Evolutionary conservation across 2,888 invertebrate species (phyloP).

Genomic region (Drosophila setosimentum): DNA sequence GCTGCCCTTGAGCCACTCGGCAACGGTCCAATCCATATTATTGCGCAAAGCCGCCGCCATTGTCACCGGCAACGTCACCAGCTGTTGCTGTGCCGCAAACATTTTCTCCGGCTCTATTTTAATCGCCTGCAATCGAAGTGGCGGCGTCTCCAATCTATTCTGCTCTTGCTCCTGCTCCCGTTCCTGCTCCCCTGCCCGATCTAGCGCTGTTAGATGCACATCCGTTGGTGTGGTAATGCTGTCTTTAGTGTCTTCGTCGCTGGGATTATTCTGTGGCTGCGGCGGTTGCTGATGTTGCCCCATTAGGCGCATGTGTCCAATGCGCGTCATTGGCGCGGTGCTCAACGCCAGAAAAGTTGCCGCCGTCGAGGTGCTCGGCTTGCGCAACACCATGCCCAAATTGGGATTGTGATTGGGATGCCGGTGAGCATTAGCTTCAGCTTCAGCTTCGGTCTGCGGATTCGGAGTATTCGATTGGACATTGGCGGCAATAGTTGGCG

Average conservation of each 20-base stretch:
- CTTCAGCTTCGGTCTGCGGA: constrained; percentile 4
- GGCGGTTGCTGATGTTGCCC: constrained; percentile 33
- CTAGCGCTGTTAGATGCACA: constrained; percentile 66
- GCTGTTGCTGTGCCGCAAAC: constrained; percentile 51
- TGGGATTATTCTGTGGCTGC: background rate
- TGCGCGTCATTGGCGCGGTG: constrained; percentile 68
- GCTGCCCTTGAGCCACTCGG: constrained; percentile 80
- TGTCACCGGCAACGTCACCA: constrained; percentile 53
- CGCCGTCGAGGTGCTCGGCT: constrained; percentile 61
- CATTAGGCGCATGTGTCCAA: constrained; percentile 68
- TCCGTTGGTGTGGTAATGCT: constrained; percentile 47
- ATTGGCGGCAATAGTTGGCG: background rate
- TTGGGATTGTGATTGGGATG: constrained; percentile 17
- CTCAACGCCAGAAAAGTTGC: constrained; percentile 22
- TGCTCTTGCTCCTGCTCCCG: constrained; percentile 43
- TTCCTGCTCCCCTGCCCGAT: constrained; percentile 50
- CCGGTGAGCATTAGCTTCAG: background rate
- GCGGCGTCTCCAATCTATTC: constrained; percentile 24
- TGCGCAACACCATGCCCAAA: constrained; percentile 69
- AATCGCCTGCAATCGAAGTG: constrained; percentile 65
- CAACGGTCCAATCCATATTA: constrained; percentile 77
- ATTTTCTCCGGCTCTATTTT: constrained; percentile 63
- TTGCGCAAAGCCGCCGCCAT: constrained; percentile 57
- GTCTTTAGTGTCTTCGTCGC: constrained; percentile 78
- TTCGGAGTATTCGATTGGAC: background rate